Conservation (phyloP, 2,113 vertebrate species). For the Melanerpes aurifrons region DNA sequence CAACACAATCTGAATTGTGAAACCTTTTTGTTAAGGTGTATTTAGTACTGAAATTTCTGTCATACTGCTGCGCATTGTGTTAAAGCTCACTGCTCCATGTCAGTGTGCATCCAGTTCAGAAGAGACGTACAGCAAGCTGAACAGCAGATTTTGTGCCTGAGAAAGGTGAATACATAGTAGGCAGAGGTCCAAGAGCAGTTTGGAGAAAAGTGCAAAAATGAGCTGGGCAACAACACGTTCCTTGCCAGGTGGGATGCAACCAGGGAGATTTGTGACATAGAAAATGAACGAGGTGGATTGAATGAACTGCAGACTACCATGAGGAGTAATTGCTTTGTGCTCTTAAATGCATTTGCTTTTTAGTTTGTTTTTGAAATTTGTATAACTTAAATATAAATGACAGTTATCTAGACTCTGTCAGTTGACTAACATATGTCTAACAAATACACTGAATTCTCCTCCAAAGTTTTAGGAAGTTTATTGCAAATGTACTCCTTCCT, state of each 20-base stretch:
- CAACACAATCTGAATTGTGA: not conserved
- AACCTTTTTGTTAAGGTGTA: not conserved
- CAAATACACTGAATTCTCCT: not conserved
- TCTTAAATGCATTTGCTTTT: not conserved
- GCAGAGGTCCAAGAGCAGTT: not conserved
- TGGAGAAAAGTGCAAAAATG: not conserved
- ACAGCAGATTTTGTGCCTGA: not conserved
- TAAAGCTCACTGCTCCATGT: not conserved
- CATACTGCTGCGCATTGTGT: not conserved
- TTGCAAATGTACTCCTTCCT: not conserved
- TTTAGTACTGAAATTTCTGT: not conserved
- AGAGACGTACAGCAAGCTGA: not conserved
- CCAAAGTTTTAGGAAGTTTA: not conserved
- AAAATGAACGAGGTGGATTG: not conserved
- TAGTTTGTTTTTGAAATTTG: slow-evolving; percentile 28
- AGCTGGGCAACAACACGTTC: not conserved
- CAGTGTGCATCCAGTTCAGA: not conserved
- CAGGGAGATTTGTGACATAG: not conserved
- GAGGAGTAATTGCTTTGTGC: not conserved
- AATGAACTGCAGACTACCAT: not conserved
- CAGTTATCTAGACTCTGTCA: not conserved
- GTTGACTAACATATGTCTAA: not conserved
- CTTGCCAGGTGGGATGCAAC: not conserved
- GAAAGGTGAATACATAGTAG: not conserved
- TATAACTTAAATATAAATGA: not conserved